phyloP scores from a whole-genome alignment of 2,888 invertebrate genomes.

The Epistrophe grossulariae region DNA sequence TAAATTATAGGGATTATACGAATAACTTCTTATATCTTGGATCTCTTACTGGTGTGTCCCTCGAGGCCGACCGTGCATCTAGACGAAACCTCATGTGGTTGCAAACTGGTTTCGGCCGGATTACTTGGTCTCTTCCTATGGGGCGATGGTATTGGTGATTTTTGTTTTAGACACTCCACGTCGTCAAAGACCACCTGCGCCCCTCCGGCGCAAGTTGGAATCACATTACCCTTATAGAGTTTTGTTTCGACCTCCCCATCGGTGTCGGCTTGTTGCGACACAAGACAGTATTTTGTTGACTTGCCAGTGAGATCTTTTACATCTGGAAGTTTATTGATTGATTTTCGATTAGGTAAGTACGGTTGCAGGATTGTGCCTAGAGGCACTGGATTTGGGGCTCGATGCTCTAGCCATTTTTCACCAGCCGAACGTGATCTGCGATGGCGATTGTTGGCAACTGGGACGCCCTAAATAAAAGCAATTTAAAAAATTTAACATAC shows the following conservation, averaged over 20 bases:
- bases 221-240: conserved; percentile 96
- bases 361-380: conserved; percentile 96
- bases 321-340: conserved; percentile 92
- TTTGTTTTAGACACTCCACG: conserved; percentile 94
- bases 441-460: conserved; percentile 89
- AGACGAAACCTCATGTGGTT: conserved; percentile 80
- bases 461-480: conserved; percentile 85
- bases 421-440: conserved; percentile 93
- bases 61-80: conserved; percentile 83
- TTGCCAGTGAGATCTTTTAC: conserved; percentile 91
- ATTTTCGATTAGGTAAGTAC: conserved; percentile 91
- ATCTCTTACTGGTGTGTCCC: conserved; percentile 83
- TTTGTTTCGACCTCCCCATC: conserved; percentile 97
- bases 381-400: conserved; percentile 91
- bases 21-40: conserved; percentile 79
- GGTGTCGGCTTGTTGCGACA: conserved; percentile 95
- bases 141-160: conserved; percentile 88
- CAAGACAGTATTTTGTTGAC: conserved; percentile 94
- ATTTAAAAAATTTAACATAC: neutral
- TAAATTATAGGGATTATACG: conserved; percentile 45
- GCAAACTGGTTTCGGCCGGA: conserved; percentile 78
- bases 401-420: conserved; percentile 94
- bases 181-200: conserved; percentile 98
- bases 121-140: conserved; percentile 83
- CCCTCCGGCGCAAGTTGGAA: conserved; percentile 97